A percentile compares a stretch with the other conserved stretches of the same genome.
These are phyloP conservation scores for Caligus rogercresseyi DNA, from an alignment of 1,140 invertebrate species.

Conservation along the genomic window DNA sequence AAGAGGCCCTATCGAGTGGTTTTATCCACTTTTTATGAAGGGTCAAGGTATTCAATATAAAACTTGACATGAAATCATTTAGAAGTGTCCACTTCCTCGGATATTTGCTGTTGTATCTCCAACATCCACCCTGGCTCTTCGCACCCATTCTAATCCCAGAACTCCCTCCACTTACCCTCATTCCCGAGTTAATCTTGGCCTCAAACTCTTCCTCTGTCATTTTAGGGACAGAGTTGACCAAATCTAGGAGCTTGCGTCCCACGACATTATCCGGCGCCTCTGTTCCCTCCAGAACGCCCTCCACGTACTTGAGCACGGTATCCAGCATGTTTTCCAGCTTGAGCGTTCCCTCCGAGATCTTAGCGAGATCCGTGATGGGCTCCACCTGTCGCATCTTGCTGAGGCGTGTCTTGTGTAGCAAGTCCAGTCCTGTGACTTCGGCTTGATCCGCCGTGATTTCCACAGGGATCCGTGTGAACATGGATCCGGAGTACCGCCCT, in stretches of 20 bases:
- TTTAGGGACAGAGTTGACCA: constrained; percentile 72
- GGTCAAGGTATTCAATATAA: no score
- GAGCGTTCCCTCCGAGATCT: constrained; percentile 57
- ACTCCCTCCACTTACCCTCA: constrained; percentile 60
- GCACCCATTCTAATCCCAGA: no score
- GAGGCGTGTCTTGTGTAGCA: constrained; percentile 24
- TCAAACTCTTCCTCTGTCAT: constrained; percentile 77
- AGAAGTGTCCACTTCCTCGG: no score
- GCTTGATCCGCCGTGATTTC: constrained; percentile 70
- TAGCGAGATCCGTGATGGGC: constrained; percentile 61
- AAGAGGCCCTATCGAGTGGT: no score
- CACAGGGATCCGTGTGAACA: constrained; percentile 83
- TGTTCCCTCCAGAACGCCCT: constrained; percentile 39
- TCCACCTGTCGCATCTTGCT: constrained; percentile 37
- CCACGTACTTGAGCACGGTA: constrained; percentile 63
- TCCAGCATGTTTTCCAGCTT: constrained; percentile 55
- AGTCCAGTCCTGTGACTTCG: constrained; percentile 47
- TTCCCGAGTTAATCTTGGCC: constrained; percentile 83
- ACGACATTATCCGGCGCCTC: constrained; percentile 32
- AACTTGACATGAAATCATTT: no score
- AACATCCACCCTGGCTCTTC: no score
- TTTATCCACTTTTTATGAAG: no score
- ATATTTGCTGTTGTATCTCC: no score
- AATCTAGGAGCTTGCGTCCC: constrained; percentile 63
- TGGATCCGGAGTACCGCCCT: constrained; percentile 77